A percentile compares a stretch with the other conserved stretches of the same genome.
Evolutionary conservation across 2,797 vertebrate genomes (phyloP).

Genomic region (Parambassis ranga): DNA sequence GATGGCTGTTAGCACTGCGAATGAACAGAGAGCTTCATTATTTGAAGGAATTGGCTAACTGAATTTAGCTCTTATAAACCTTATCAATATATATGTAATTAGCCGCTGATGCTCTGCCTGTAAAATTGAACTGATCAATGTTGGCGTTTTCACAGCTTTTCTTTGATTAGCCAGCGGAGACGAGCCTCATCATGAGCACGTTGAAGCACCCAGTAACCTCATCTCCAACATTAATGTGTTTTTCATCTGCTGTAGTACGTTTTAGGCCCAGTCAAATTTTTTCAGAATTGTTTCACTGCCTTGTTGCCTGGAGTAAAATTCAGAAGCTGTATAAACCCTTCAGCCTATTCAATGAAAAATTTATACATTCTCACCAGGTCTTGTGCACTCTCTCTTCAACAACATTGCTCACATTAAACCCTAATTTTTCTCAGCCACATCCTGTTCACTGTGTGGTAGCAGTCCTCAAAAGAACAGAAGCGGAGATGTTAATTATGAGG

Average conservation of each 20-base stretch:
- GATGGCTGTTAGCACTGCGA: constrained; percentile 54
- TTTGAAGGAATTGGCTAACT: constrained; percentile 63
- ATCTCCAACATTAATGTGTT: constrained; percentile 15
- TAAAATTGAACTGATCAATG: constrained; percentile 58
- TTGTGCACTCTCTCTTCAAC: constrained; percentile 1
- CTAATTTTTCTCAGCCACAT: constrained; percentile 35
- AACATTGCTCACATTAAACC: constrained; percentile 50
- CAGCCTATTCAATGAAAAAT: constrained; percentile 54
- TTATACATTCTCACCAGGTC: constrained; percentile 46
- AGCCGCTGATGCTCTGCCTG: constrained; percentile 50
- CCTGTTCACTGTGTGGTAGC: constrained; percentile 30
- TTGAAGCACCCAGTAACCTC: constrained; percentile 9
- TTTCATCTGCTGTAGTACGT: constrained; percentile 26
- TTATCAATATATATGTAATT: constrained; percentile 75
- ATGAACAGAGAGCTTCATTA: constrained; percentile 59
- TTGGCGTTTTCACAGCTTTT: constrained; percentile 46
- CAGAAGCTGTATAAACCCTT: constrained; percentile 32
- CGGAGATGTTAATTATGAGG: constrained; percentile 53
- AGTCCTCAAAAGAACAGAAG: constrained; percentile 24
- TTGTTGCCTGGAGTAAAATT: constrained; percentile 42
- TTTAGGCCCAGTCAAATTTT: constrained; percentile 37
- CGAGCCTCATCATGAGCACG: constrained; percentile 15
- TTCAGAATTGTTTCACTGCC: constrained; percentile 39
- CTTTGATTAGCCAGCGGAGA: constrained; percentile 31
- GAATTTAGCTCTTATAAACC: constrained; percentile 48